Evolutionary conservation across 2,888 invertebrate species (phyloP).

Genomic region (Oscheius onirici): DNA sequence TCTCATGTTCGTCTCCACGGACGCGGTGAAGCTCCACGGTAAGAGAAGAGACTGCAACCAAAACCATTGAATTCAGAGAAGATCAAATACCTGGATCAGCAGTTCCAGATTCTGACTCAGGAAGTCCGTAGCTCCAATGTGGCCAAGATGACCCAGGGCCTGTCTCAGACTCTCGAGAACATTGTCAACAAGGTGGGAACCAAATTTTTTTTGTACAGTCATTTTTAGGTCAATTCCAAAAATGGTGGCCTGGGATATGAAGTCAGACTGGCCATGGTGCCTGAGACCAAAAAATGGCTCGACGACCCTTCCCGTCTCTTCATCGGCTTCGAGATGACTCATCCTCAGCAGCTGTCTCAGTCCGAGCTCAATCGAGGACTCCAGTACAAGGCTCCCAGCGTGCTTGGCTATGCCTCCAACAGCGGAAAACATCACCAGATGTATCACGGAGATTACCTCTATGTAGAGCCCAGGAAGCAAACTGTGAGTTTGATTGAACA

Average conservation of each 20-base stretch:
- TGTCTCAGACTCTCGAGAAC: slow-evolving; percentile 19
- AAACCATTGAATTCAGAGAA: slow-evolving; percentile 18
- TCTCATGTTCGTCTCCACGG: slow-evolving; percentile 17
- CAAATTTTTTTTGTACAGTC: not conserved
- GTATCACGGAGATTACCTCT: slow-evolving; percentile 45
- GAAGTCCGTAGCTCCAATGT: slow-evolving; percentile 13
- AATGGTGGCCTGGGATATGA: slow-evolving; percentile 15
- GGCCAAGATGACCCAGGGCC: slow-evolving; percentile 4
- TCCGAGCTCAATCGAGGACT: slow-evolving; percentile 1
- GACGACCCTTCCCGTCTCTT: not conserved
- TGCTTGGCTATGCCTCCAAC: slow-evolving; percentile 46
- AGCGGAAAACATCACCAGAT: slow-evolving; percentile 35
- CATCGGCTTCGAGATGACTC: slow-evolving; percentile 25
- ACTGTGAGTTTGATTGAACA: not conserved
- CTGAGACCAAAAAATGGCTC: not conserved
- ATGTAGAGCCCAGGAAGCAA: slow-evolving; percentile 28
- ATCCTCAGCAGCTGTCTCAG: slow-evolving; percentile 5
- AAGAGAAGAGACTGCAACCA: not conserved
- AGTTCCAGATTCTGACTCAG: slow-evolving; percentile 29
- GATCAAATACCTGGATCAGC: slow-evolving; percentile 28
- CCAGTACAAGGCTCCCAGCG: slow-evolving; percentile 20
- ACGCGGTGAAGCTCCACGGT: slow-evolving; percentile 22
- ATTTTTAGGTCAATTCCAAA: slow-evolving; percentile 20
- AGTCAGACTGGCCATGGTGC: not conserved
- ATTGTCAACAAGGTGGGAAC: slow-evolving; percentile 13